Conservation (phyloP, 2,113 vertebrate species). For the Neodon shergylaensis region DNA sequence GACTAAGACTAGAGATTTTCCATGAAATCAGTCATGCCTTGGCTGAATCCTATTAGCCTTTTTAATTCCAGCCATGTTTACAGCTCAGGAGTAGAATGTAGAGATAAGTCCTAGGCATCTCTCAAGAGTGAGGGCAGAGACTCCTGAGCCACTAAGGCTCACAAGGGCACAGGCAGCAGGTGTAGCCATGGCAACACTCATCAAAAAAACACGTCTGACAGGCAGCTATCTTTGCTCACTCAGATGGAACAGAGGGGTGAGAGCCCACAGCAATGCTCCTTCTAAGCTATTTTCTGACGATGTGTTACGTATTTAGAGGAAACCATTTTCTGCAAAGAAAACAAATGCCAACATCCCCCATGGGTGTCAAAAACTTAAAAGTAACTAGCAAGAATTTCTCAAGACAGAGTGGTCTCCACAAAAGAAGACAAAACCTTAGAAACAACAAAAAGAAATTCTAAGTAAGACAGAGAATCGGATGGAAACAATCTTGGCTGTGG, state of each 20-base stretch:
- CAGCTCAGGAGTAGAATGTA: not conserved
- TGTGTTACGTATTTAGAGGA: not conserved
- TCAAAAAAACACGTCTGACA: too few relatives aligned
- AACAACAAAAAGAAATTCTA: not conserved
- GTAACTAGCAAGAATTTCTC: not conserved
- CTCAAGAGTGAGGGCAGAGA: not conserved
- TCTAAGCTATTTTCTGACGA: slow-evolving; percentile 10
- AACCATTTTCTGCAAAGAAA: slow-evolving; percentile 38
- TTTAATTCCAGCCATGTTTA: not conserved
- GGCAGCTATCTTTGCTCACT: slow-evolving; percentile 57
- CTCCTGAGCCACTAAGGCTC: not conserved
- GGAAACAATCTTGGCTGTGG: not conserved
- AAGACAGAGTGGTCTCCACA: not conserved
- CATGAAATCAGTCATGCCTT: not conserved
- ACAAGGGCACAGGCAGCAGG: accelerated
- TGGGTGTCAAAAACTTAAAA: slow-evolving; percentile 21
- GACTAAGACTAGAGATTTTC: not conserved
- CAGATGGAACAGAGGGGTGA: slow-evolving; percentile 56
- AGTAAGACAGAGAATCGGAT: slow-evolving; percentile 39
- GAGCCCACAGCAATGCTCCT: slow-evolving; percentile 57
- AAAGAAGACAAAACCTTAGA: not conserved
- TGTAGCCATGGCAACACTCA: not conserved
- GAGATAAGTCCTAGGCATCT: not conserved
- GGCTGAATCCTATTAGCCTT: not conserved
- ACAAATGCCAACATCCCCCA: slow-evolving; percentile 24